Evolutionary conservation across 2,113 vertebrate genomes (phyloP), one percentile per base, ranked within the genome.

Genomic region (Narcine bancroftii): DNA sequence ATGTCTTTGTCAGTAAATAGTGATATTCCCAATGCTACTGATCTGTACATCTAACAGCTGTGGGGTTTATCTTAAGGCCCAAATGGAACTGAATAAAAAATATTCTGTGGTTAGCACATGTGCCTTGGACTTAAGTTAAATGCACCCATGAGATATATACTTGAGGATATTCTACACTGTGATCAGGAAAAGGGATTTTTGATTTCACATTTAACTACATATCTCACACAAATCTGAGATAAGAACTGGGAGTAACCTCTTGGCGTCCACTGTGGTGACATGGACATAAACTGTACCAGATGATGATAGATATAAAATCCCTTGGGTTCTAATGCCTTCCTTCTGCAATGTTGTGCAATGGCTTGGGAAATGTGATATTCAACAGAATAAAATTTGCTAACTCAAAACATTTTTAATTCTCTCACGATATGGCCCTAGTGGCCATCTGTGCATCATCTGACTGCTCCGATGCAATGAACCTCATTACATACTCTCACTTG

Each of bases 191-290:
- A 63, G 5, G 63, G 15, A 2, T 45, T 26, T 66, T 63, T 42
- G 60, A 56, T 33, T 83, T 33, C 33, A 33, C 47, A 83, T 33
- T 83, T 83, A 83, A 66, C 60, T 60, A 36, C 42, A 47, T 50
- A 83, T 6, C 39, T n/a, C 53, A 0, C 53, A 87, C 85, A 89
- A n/a, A 87, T 89, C 79, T 15, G 79, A 83, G 79, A 83, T 83
- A 83, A 56, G 79, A 83, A 56, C 13, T 33, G 50, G 47, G 29
- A 83, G 47, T 83, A 83, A 33, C 47, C 6, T n/a, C 11, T 26
- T 66, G 56, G 60, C 63, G 66, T 66, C 36, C 26, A 66, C 3
- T 45, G 9, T 45, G 36, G 7, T 11, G 60, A 66, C 63, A 66
- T 66, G 39, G 21, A 26, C 5, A 29, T 65, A 89, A 89, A 89